phyloP scores from a whole-genome alignment of 35 echinoderm and acorn worm genomes.

The Ophioderma brevispina region DNA sequence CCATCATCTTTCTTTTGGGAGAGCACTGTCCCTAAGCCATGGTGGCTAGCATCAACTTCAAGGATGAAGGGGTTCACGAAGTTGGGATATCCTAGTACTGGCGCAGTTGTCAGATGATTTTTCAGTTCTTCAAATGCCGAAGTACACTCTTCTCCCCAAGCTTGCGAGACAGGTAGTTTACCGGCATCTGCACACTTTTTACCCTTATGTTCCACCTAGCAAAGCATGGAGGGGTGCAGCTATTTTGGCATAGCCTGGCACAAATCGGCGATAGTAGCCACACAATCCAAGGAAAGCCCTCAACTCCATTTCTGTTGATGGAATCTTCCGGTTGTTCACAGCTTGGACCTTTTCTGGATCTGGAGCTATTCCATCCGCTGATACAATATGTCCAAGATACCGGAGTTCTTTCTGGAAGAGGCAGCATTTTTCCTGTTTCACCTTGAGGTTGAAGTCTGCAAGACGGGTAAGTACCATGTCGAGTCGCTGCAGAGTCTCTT shows the following conservation, averaged over 20 bases:
- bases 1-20: conserved; percentile 51
- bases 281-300: conserved; percentile 62
- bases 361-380: conserved; percentile 19
- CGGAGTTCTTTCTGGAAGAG: conserved; percentile 32
- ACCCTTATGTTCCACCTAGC: not conserved
- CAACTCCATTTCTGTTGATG: conserved; percentile 42
- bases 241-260: conserved; percentile 55
- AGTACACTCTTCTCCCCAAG: conserved; percentile 13
- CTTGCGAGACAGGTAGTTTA: not conserved
- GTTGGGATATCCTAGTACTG: conserved; percentile 59
- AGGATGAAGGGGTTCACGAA: conserved; percentile 42
- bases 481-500: conserved; percentile 53
- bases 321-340: conserved; percentile 47
- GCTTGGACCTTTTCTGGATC: conserved; percentile 57
- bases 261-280: conserved; percentile 75
- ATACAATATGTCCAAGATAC: conserved; percentile 53
- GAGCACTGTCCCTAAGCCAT: conserved; percentile 67
- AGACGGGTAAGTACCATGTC: conserved; percentile 51
- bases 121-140: conserved; percentile 42
- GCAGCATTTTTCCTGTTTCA: conserved; percentile 60
- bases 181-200: not conserved
- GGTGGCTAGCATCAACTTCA: conserved; percentile 51
- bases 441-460: conserved; percentile 46
- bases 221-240: conserved; percentile 69
- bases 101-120: conserved; percentile 1